Conservation (phyloP, 2,113 vertebrate species). For the Proteles cristata region DNA sequence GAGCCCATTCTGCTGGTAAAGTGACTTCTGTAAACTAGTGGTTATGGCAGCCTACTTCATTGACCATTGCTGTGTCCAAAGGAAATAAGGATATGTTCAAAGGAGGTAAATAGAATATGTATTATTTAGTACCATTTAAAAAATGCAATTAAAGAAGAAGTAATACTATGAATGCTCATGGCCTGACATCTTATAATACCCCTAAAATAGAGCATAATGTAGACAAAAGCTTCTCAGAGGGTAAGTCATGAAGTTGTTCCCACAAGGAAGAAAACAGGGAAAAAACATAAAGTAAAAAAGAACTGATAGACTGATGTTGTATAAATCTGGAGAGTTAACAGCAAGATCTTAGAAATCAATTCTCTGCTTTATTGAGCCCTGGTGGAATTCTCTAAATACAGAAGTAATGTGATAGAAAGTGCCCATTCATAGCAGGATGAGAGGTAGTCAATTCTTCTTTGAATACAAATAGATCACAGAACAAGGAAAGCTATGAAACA, state of each 20-base stretch:
- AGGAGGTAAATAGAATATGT: neutral
- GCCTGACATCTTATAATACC: neutral
- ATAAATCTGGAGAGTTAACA: neutral
- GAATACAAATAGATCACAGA: slow-evolving; percentile 47
- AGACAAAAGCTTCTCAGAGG: neutral
- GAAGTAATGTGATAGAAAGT: neutral
- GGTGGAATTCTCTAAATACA: slow-evolving; percentile 50
- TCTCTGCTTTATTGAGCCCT: neutral
- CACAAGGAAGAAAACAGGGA: neutral
- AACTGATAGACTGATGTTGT: slow-evolving; percentile 1
- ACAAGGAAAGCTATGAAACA: slow-evolving; percentile 37
- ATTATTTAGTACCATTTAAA: neutral
- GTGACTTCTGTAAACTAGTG: neutral
- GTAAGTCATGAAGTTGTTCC: neutral
- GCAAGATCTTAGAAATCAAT: slow-evolving; percentile 68
- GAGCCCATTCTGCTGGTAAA: neutral
- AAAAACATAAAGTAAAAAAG: neutral
- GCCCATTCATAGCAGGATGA: neutral
- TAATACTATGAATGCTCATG: neutral
- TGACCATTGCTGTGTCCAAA: neutral
- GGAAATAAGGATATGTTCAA: neutral
- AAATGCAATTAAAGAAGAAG: neutral
- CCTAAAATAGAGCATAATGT: neutral
- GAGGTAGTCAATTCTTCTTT: slow-evolving; percentile 39
- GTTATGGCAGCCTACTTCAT: neutral